Evolutionary conservation across 2,888 invertebrate genomes (phyloP).

Genomic region (Thymelicus acteon): DNA sequence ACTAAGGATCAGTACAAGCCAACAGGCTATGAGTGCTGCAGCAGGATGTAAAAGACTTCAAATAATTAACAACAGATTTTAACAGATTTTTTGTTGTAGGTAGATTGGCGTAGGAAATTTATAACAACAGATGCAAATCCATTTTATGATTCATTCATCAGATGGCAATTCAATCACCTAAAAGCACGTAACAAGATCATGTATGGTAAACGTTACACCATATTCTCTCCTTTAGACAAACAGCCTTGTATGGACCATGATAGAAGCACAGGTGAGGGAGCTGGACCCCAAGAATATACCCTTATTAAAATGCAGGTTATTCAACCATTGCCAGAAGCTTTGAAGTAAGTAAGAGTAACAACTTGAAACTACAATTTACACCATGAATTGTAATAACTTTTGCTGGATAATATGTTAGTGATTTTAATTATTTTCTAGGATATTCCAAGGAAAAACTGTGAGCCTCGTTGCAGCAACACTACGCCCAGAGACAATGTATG

Average conservation of each 20-base stretch:
- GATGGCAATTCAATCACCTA: conserved; percentile 97
- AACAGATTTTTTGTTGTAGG: conserved; percentile 77
- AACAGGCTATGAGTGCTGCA: no score
- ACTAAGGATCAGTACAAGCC: no score
- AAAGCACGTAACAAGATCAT: conserved; percentile 95
- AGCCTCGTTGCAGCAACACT: conserved; percentile 98
- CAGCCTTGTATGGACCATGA: conserved; percentile 99
- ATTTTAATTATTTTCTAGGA: conserved; percentile 62
- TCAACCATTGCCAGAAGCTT: conserved; percentile 88
- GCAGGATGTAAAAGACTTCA: no score
- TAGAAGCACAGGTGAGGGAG: conserved; percentile 97
- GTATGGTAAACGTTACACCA: conserved; percentile 98
- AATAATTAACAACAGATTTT: no score
- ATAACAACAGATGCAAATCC: conserved; percentile 99
- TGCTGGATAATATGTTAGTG: no score
- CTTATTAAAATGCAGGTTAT: conserved; percentile 96
- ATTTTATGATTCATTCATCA: conserved; percentile 98
- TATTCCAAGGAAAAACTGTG: conserved; percentile 84
- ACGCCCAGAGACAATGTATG: conserved; percentile 99
- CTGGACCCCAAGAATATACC: conserved; percentile 99
- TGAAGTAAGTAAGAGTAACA: conserved; percentile 82
- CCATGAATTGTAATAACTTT: no score
- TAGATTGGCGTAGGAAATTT: conserved; percentile 99
- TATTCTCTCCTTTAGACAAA: conserved; percentile 97
- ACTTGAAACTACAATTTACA: no score